phyloP scores from a whole-genome alignment of 2,113 vertebrate genomes.

The Acrocephalus kingi region DNA sequence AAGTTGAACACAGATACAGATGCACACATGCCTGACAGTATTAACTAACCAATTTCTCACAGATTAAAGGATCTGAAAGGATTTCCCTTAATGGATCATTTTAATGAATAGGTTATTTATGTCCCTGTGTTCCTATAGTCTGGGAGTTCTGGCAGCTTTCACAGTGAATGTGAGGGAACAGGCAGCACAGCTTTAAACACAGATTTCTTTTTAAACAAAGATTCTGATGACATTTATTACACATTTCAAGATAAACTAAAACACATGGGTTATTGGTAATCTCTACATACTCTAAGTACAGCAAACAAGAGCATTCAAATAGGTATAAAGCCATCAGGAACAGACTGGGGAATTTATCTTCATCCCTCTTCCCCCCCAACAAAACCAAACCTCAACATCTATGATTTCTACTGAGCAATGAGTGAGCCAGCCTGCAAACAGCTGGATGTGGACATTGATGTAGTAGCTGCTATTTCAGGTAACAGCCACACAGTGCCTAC shows the following conservation, averaged over 20 bases:
- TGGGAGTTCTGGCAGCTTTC: background rate
- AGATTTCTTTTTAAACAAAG: background rate
- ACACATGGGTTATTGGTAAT: background rate
- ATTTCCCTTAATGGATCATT: conserved; percentile 11
- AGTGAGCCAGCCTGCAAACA: background rate
- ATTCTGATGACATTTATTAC: conserved; percentile 12
- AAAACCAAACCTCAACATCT: background rate
- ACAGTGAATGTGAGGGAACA: background rate
- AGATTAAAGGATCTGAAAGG: conserved; percentile 49
- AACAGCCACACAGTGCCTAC: background rate
- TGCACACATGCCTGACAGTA: background rate
- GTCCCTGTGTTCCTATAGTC: background rate
- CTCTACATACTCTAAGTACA: background rate
- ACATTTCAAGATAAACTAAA: background rate
- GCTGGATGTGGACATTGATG: background rate
- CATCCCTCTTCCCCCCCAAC: background rate
- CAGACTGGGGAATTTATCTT: background rate
- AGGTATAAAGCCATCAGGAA: background rate
- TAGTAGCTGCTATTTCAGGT: background rate
- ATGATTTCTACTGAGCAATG: background rate
- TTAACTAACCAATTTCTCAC: conserved; percentile 21
- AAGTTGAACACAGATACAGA: background rate
- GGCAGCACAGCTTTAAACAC: background rate
- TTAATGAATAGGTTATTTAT: conserved; percentile 24
- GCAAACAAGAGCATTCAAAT: background rate